Base-by-base conservation (phyloP, 92 coral and sea anemone genomes). In the Nematostella vectensis region DNA sequence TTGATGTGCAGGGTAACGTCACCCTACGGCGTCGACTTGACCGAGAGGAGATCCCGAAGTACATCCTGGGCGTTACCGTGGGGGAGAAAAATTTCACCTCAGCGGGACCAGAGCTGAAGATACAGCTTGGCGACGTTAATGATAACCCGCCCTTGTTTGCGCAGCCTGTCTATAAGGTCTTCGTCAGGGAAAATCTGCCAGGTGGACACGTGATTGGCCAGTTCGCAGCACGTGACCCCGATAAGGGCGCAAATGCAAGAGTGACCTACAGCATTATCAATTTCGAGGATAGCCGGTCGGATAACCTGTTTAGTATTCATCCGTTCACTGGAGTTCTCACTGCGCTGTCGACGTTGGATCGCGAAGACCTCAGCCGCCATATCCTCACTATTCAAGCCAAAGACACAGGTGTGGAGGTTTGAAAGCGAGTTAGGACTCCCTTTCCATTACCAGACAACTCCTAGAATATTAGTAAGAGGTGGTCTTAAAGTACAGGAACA, bases 121-220 rank as follows among this genome's bases (percentile, higher is more conserved):
- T 91, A 4, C 59, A 64, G 11, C 57, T 91, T 1, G 55, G 58
- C 25, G 98, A 91, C 55, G 62, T 82, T 1, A 86, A 91, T 58
- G 98, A 91, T 50, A 70, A 91, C 76, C 77, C 65, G 3, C 98
- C 98, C 21, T 39, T 28, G 61, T 91, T 91, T 53, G 40, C 38
- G 23, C 42, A 56, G 59, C 78, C 63, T 27, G 38, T 57, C 17
- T 80, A 77, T 53, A 69, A 70, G 43, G 43, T 91, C 21, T 75
- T 53, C 66, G 70, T 81, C 20, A 48, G 67, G 9, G 98, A 91
- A 60, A 85, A 85, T 66, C 42, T 51, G 29, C 47, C 45, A 47
- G 42, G 54, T 2, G 65, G 56, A n/a, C 57, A 78, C 45, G 68
- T 45, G 51, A 69, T 91, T 48, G 82, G 75, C 9, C 37, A 17